Evolutionary conservation across 2,888 invertebrate species (phyloP), one percentile per base, ranked within the genome.

Genomic region (Phlogophora meticulosa): DNA sequence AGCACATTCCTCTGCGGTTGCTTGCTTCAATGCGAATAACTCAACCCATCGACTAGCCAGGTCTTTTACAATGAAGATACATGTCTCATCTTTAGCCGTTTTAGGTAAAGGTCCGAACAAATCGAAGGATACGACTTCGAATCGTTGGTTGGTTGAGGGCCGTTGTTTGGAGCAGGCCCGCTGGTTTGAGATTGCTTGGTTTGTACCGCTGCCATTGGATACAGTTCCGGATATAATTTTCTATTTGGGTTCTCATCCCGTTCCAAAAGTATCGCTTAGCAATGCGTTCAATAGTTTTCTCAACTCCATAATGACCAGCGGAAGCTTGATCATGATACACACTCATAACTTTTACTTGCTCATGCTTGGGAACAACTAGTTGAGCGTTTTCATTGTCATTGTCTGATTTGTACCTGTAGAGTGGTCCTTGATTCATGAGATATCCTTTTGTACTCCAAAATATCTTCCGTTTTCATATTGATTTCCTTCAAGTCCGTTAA

Each of bases 211-310:
- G 77, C 38, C 63, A 63, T 17, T 78, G 42, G 2, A 84, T 66
- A 71, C 80, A 82, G 2, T 34, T 63, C 4, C 74, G 17, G 7
- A 56, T 55, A 28, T 71, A 36, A 13, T 32, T 32, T 36, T 32
- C 55, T 3, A 88, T 73, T n/a, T 80, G 77, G 7, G 56, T 60
- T 36, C 83, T 34, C 85, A 89, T 84, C 1, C 80, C 82, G 7
- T 68, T 55, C 83, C 84, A 88, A 38, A 64, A 85, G 45, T 81
- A 87, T 1, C 81, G 68, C 0, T 36, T 49, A 0, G 51, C 9
- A 9, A 87, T 84, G 10, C 76, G 64, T 22, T 72, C 57, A 0
- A 78, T 7, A 0, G 85, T 86, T 43, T 62, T 68, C 4, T 75
- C 71, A 0, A 17, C 51, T 7, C 75, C 75, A 55, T 55, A 55